Evolutionary conservation across 2,888 invertebrate genomes (phyloP), one percentile per base, ranked within the genome.

Genomic region (Thera obeliscata): DNA sequence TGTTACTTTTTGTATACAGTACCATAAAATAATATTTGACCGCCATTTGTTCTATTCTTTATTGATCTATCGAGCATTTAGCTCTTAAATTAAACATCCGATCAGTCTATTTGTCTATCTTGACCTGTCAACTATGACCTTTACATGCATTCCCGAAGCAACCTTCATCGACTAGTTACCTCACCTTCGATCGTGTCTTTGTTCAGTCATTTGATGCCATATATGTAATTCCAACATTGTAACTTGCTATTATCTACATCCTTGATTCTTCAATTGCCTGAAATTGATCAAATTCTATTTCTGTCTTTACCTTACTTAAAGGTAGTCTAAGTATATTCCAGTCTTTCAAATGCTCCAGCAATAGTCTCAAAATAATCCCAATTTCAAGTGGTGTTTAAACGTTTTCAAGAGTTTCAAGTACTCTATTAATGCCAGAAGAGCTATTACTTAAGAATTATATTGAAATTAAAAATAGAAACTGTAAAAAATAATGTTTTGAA

Each of bases 101-200:
- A 69, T 67, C 67, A 66, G 61, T 70, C 62, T 63, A 46, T 56
- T 50, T 22, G 43, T 58, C 33, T 60, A 67, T 69, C 65, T 71
- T 72, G 69, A 72, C 68, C 72, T 72, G 72, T 71, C 69, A 72
- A 70, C 71, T 70, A 56, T 75, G 75, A 64, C 72, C 72, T 75
- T 72, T 71, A 12, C 61, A 66, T 46, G 9, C 67, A 71, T 67
- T 69, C 69, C 70, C 65, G 67, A 22, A 48, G 54, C 60, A 69
- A 72, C 73, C 72, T 75, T 75, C 57, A 55, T 54, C 57, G 11
- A 57, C 57, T 64, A 59, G 52, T 65, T 65, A 57, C 43, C 70
- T 66, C 60, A 66, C 68, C 65, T 71, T 69, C 67, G 49, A 59
- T 43, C 12, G 22, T 56, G 38, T 50, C 35, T 66, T 56, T 71